Evolutionary conservation across 2,888 invertebrate genomes (phyloP).

Genomic region (Caenorhabditis uteleia): DNA sequence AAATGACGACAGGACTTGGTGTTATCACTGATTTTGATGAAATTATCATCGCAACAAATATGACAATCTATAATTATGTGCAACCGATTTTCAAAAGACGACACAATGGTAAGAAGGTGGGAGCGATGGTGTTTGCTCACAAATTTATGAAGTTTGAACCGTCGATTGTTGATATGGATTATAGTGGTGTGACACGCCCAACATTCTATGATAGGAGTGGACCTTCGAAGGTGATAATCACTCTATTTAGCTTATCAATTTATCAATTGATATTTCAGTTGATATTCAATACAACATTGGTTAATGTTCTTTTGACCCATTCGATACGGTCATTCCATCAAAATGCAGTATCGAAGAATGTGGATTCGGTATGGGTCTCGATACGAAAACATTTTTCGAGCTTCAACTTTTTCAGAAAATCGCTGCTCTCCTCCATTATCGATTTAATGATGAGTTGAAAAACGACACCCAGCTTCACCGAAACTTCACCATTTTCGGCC

Average conservation of each 20-base stretch:
- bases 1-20: conserved; percentile 33
- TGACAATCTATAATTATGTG: no score
- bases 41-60: conserved; percentile 10
- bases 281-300: conserved; percentile 8
- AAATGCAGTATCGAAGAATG: background rate
- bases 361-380: background rate
- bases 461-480: background rate
- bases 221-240: conserved; percentile 17
- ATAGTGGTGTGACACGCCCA: conserved; percentile 9
- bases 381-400: background rate
- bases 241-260: background rate
- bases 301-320: conserved; percentile 17
- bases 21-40: conserved; percentile 53
- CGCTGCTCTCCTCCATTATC: conserved; percentile 16
- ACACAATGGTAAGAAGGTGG: background rate
- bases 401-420: background rate
- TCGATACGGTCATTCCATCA: conserved; percentile 2
- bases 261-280: background rate
- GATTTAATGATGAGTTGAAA: conserved; percentile 6
- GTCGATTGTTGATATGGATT: conserved; percentile 12
- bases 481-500: background rate
- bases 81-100: no score
- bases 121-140: conserved; percentile 23
- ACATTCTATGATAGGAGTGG: conserved; percentile 16
- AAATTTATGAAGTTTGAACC: conserved; percentile 20